Percentiles rank a stretch among this genome's conserved stretches.
phyloP scores from a whole-genome alignment of 2,797 vertebrate species.

The Enteromius paludinosus region DNA sequence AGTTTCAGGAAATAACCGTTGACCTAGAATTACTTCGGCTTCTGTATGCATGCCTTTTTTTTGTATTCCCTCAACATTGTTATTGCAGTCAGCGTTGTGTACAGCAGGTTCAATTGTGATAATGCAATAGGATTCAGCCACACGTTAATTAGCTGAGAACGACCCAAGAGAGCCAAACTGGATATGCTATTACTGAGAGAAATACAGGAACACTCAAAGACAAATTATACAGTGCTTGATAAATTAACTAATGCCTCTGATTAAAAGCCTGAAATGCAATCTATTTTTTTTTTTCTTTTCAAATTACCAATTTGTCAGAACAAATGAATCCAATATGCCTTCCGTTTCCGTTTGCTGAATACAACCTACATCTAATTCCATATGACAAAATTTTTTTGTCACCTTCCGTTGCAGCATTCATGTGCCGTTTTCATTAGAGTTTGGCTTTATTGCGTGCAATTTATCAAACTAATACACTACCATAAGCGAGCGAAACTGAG shows the following conservation, averaged over 20 bases:
- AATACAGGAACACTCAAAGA: constrained; percentile 64
- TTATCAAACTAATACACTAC: constrained; percentile 25
- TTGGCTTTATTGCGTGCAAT: constrained; percentile 42
- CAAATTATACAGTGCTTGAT: constrained; percentile 68
- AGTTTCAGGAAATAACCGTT: neutral
- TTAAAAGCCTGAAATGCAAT: constrained; percentile 69
- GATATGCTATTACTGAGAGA: constrained; percentile 68
- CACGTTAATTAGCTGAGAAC: constrained; percentile 67
- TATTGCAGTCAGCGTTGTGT: constrained; percentile 60
- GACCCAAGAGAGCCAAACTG: constrained; percentile 66
- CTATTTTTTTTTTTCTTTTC: constrained; percentile 57
- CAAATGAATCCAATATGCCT: constrained; percentile 62
- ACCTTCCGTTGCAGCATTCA: constrained; percentile 43
- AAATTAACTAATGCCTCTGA: constrained; percentile 70
- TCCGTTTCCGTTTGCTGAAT: constrained; percentile 49
- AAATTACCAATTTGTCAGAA: constrained; percentile 65
- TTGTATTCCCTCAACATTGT: constrained; percentile 50
- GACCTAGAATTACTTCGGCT: constrained; percentile 47
- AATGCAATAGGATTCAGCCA: constrained; percentile 68
- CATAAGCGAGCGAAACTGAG: constrained; percentile 7
- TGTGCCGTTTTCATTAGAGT: constrained; percentile 38
- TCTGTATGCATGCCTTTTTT: neutral
- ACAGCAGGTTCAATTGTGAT: constrained; percentile 65
- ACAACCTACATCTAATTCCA: constrained; percentile 46
- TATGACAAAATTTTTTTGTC: constrained; percentile 48